Percentiles rank a stretch among this genome's conserved stretches.
These are phyloP conservation scores for Eurystomus glaucurus DNA, from an alignment of 2,797 vertebrate genomes.

Conservation along the genomic window DNA sequence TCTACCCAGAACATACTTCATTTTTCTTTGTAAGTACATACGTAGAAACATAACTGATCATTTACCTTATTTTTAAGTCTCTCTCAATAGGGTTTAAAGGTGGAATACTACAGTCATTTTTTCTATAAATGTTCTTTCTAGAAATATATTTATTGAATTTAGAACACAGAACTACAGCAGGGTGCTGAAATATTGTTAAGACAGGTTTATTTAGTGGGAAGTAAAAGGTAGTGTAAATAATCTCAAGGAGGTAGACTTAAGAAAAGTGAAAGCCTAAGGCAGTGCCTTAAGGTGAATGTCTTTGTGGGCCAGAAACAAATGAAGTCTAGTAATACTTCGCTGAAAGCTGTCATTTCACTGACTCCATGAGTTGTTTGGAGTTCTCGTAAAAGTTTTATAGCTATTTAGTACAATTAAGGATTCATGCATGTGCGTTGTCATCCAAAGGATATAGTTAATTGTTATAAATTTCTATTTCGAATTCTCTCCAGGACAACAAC, in stretches of 20 bases:
- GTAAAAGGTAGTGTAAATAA: neutral
- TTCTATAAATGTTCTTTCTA: neutral
- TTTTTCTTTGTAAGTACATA: neutral
- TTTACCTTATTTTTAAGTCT: neutral
- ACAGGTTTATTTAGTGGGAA: neutral
- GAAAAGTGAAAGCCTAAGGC: slow-evolving; percentile 4
- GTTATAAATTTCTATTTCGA: neutral
- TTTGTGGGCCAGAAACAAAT: slow-evolving; percentile 21
- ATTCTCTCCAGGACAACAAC: neutral
- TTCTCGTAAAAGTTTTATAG: neutral
- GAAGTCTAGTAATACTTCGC: slow-evolving; percentile 7
- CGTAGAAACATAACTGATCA: neutral
- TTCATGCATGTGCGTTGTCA: neutral
- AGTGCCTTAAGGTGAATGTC: neutral
- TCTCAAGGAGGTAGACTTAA: neutral
- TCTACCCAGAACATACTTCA: neutral
- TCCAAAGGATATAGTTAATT: neutral
- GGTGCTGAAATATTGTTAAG: neutral
- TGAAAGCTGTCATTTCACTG: neutral
- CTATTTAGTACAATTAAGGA: neutral
- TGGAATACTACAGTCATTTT: neutral
- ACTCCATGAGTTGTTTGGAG: neutral
- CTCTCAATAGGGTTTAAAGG: neutral
- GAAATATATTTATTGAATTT: neutral
- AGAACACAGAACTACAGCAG: neutral